These are phyloP conservation scores for Mesocricetus auratus DNA, from an alignment of 2,113 vertebrate genomes.

Conservation along the genomic window DNA sequence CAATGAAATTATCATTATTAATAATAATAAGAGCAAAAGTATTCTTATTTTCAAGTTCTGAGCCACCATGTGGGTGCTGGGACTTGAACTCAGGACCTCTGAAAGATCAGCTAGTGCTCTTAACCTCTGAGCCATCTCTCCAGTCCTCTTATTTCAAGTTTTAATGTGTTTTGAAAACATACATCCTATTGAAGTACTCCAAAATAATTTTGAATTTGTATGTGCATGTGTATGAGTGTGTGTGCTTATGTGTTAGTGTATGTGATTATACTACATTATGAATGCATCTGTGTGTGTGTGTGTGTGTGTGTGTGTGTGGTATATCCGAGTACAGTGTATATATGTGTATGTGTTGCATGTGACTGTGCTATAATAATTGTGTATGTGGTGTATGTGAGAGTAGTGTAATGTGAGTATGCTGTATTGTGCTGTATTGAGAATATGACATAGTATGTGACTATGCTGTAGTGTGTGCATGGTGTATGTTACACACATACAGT, in stretches of 20 bases:
- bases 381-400: not conserved
- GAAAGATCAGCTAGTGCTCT: no score
- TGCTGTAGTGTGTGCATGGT: not conserved
- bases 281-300: not conserved
- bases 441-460: not conserved
- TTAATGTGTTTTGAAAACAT: not conserved
- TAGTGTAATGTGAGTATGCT: not conserved
- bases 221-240: not conserved
- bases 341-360: not conserved
- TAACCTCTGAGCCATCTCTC: no score
- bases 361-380: not conserved
- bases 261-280: not conserved
- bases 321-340: not conserved
- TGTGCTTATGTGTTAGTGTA: not conserved
- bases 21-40: not conserved
- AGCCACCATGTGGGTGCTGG: no score
- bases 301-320: not conserved
- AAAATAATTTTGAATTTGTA: constrained; percentile 23
- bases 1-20: not conserved
- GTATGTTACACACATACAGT: not conserved
- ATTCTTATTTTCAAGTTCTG: no score
- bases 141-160: no score
- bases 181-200: not conserved
- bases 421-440: not conserved
- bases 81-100: no score